These are phyloP conservation scores for Minunthozetes semirufus DNA, from an alignment of 2,888 invertebrate genomes.

Conservation along the genomic window DNA sequence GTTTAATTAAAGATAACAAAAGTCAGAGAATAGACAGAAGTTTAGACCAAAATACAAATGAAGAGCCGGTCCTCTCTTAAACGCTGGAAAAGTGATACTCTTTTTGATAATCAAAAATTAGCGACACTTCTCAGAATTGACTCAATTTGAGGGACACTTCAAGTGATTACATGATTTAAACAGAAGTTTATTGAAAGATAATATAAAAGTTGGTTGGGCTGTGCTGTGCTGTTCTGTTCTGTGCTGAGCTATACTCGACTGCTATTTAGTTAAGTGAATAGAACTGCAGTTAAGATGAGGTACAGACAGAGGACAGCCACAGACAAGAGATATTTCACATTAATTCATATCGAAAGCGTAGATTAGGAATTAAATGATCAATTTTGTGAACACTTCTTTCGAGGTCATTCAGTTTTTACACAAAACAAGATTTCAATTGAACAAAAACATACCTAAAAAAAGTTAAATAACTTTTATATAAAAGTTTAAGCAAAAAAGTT, in stretches of 20 bases:
- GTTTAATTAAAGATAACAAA: too few relatives aligned
- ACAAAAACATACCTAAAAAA: too few relatives aligned
- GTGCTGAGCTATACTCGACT: background rate
- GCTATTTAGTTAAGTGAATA: background rate
- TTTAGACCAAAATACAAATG: background rate
- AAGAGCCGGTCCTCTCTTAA: too few relatives aligned
- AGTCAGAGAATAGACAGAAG: background rate
- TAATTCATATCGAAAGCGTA: too few relatives aligned
- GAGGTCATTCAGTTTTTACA: too few relatives aligned
- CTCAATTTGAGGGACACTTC: constrained; percentile 11
- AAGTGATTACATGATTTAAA: constrained; percentile 7
- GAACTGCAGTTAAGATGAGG: too few relatives aligned
- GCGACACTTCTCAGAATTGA: background rate
- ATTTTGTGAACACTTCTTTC: too few relatives aligned
- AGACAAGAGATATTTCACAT: background rate
- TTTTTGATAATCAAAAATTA: background rate
- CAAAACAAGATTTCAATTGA: too few relatives aligned
- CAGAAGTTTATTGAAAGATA: constrained; percentile 13
- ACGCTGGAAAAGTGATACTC: background rate
- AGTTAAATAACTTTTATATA: too few relatives aligned
- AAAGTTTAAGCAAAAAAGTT: too few relatives aligned
- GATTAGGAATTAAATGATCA: too few relatives aligned
- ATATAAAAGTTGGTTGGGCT: background rate
- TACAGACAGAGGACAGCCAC: background rate
- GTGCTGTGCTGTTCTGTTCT: background rate